Evolutionary conservation across 1,140 invertebrate species (phyloP), one percentile per base, ranked within the genome.

Genomic region (Dendrolimus kikuchii): DNA sequence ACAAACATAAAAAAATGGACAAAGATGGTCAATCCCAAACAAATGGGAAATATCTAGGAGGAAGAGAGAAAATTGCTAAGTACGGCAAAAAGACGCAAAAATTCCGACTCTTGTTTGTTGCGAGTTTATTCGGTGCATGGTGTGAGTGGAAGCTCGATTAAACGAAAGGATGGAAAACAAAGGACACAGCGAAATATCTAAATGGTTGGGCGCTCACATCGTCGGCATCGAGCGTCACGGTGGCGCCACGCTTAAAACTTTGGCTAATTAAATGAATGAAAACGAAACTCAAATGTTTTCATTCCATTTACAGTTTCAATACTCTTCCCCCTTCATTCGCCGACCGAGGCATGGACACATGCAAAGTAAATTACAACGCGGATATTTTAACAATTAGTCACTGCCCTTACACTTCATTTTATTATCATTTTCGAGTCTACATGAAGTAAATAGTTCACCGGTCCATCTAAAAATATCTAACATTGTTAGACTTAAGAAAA

Each of bases 231-330:
- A 68, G 64, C 77, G 81, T 71, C 78, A 68, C 62, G 43, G 65
- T 60, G 74, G 73, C 77, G 81, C 74, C 77, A 60, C 53, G 68
- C 57, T 74, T 80, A 73, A 82, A 82, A 81, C 74, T 78, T 68
- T 55, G 56, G 57, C 76, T 85, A 85, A 85, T 82, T 84, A 81
- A 84, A 81, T 79, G 73, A 79, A 79, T 80, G 77, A 82, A 82
- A 85, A 81, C 74, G 74, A 77, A 81, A 78, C 77, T 81, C 71
- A 58, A 74, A 78, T 78, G 79, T 81, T 85, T 85, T 85, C 76
- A 74, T 82, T 85, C 70, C 77, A 81, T 82, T 82, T 84, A 71
- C 68, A 68, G 60, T 77, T 73, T 73, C 77, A 74, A 77, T 77
- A 64, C 68, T 64, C 69, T 59, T 66, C 48, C 51, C 57, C 59